Percentiles rank a stretch among this genome's conserved stretches.
phyloP scores from a whole-genome alignment of 37 sponge, comb jelly and placozoan genomes.

The Bolinopsis microptera region DNA sequence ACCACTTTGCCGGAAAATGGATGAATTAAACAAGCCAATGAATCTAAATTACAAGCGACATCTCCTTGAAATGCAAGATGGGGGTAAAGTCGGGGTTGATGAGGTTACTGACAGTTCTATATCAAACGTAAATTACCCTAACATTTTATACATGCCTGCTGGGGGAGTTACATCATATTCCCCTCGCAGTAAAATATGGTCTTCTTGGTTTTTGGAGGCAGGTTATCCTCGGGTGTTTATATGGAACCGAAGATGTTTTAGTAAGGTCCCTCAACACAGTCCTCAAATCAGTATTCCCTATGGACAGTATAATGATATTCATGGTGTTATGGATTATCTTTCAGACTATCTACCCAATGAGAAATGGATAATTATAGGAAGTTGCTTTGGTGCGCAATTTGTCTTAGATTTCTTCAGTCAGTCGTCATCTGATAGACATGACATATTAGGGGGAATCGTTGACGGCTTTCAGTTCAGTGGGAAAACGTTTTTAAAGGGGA shows the following conservation, averaged over 20 bases:
- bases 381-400: neutral
- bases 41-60: neutral
- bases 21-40: neutral
- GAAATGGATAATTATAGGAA: constrained; percentile 22
- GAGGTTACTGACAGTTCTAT: neutral
- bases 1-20: neutral
- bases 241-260: neutral
- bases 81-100: neutral
- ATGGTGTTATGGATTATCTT: constrained; percentile 13
- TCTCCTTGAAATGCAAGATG: neutral
- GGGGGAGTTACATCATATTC: neutral
- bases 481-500: neutral
- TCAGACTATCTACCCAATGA: neutral
- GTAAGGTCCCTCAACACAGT: constrained; percentile 25
- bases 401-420: neutral
- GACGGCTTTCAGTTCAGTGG: constrained; percentile 42
- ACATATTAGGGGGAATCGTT: constrained; percentile 2
- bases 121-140: neutral
- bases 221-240: constrained; percentile 54
- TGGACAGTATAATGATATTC: neutral
- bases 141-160: neutral
- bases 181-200: constrained; percentile 22
- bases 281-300: neutral
- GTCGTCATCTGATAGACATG: neutral
- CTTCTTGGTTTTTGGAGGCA: neutral